Conservation (phyloP, 2,888 invertebrate species). For the Nephrocerus scutellatus region DNA sequence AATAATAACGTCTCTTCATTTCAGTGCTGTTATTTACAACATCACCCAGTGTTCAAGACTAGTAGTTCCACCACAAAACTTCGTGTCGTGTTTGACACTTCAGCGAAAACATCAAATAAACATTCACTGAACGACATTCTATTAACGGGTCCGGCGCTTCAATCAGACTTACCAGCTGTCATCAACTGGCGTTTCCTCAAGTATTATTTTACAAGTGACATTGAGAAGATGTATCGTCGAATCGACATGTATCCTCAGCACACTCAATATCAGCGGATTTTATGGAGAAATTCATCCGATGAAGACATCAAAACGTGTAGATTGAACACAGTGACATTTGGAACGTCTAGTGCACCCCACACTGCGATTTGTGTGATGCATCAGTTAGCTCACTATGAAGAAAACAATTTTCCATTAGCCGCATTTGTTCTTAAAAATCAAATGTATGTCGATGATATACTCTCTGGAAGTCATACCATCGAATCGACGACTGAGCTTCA, state of each 20-base stretch:
- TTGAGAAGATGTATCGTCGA: conserved; percentile 18
- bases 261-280: conserved; percentile 14
- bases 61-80: conserved; percentile 11
- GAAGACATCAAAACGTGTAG: conserved; percentile 1
- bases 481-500: neutral
- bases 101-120: conserved; percentile 31
- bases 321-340: conserved; percentile 3
- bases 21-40: conserved; percentile 13
- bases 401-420: conserved; percentile 3
- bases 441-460: conserved; percentile 15
- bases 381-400: conserved; percentile 10
- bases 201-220: conserved; percentile 14
- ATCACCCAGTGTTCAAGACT: conserved; percentile 8
- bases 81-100: conserved; percentile 18
- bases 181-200: conserved; percentile 12
- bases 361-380: conserved; percentile 3
- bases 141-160: conserved; percentile 14
- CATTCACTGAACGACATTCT: conserved; percentile 18
- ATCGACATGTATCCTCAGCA: conserved; percentile 11
- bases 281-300: conserved; percentile 9
- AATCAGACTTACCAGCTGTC: conserved; percentile 14
- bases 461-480: conserved; percentile 1
- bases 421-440: conserved; percentile 3
- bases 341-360: conserved; percentile 1
- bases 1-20: no score